Base-by-base conservation (phyloP, 2,888 invertebrate species). In the Leucozona laternaria region DNA sequence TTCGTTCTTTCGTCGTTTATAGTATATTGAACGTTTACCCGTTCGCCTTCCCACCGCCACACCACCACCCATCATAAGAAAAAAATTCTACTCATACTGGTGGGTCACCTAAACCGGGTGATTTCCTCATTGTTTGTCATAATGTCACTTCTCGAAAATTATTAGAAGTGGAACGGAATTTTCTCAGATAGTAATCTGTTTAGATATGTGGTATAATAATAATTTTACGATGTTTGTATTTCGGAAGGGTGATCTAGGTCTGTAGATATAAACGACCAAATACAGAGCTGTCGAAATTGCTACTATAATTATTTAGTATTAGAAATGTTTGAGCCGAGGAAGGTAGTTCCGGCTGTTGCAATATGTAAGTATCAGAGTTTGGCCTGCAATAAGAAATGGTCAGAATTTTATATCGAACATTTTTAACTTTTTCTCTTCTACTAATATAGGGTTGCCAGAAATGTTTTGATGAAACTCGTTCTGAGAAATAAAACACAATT, bases 111-210 rank as follows among this genome's bases (percentile, higher is more conserved):
- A 86, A 86, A 78, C 82, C 70, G 86, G 82, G 75, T 79, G 86
- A 82, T 75, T 82, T 86, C 78, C 82, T 85, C 77, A 85, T 85
- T 85, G 85, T 81, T 85, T 85, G 80, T 85, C 85, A 73, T 85
- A 55, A 57, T 71, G 55, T 72, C 77, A 53, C 81, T 77, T 73
- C 58, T 78, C 60, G 68, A 58, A 66, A 81, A 53, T 82, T 78
- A 66, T 79, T 75, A 66, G 53, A 68, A 62, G 55, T 79, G 68
- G 84, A 75, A 79, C 50, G 82, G 73, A 86, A 78, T 82, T 77
- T 75, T 78, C 75, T 78, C 73, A 82, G 85, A 81, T 81, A 73
- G 45, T 85, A 77, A 81, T 85, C 81, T 64, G 64, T 68, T 82
- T 68, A n/a, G n/a, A 62, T 75, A 75, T 58, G 79, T 45, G 45